These are phyloP conservation scores for Drosophila multiciliata DNA, from an alignment of 2,888 invertebrate species.

Conservation along the genomic window DNA sequence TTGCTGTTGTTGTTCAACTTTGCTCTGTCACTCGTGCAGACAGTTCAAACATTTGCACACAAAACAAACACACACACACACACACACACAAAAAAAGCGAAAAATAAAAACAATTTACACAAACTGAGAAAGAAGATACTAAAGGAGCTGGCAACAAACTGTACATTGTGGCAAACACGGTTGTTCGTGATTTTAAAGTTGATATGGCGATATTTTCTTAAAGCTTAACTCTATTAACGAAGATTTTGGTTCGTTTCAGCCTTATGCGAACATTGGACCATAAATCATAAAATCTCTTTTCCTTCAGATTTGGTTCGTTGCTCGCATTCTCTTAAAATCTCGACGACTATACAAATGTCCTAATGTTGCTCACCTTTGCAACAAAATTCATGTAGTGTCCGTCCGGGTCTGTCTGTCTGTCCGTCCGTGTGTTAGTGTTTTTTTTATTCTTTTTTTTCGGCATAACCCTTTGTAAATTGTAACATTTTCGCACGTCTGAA, in stretches of 20 bases:
- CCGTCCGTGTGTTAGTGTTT: slow-evolving; percentile 3
- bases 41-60: slow-evolving; percentile 74
- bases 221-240: slow-evolving; percentile 23
- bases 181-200: slow-evolving; percentile 28
- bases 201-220: neutral
- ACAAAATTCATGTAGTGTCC: slow-evolving; percentile 12
- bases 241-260: neutral
- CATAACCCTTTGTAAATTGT: slow-evolving; percentile 66
- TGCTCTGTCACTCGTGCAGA: slow-evolving; percentile 68
- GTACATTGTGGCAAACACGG: slow-evolving; percentile 15
- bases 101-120: slow-evolving; percentile 16
- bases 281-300: slow-evolving; percentile 28
- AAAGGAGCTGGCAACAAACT: slow-evolving; percentile 27
- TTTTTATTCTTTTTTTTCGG: slow-evolving; percentile 14
- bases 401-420: slow-evolving; percentile 5
- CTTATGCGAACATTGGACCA: neutral
- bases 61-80: slow-evolving; percentile 36
- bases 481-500: slow-evolving; percentile 69
- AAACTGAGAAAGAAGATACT: slow-evolving; percentile 15
- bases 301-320: slow-evolving; percentile 8
- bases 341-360: slow-evolving; percentile 21
- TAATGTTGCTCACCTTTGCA: slow-evolving; percentile 31
- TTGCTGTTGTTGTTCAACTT: slow-evolving; percentile 47
- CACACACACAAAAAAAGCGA: slow-evolving; percentile 4
- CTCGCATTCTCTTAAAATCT: slow-evolving; percentile 16